Conservation (phyloP, 2,797 vertebrate species). For the Megalops cyprinoides region DNA sequence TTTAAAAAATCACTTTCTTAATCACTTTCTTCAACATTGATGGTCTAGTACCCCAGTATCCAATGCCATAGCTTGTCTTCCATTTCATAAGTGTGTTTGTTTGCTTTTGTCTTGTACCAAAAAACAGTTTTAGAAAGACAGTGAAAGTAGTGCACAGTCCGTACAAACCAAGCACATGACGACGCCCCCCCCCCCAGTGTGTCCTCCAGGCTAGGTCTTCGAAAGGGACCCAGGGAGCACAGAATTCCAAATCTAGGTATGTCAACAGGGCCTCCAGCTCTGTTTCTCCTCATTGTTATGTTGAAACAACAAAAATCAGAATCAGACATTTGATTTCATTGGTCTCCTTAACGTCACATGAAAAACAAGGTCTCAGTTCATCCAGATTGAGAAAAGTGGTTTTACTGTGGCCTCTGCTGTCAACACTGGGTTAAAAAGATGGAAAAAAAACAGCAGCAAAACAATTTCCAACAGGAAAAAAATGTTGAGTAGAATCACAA, state of each 20-base stretch:
- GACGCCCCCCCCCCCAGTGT: constrained; percentile 40
- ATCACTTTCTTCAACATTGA: constrained; percentile 55
- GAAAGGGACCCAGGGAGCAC: constrained; percentile 59
- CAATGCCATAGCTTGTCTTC: constrained; percentile 57
- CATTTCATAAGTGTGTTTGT: constrained; percentile 43
- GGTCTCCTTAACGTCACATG: constrained; percentile 52
- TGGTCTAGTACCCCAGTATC: constrained; percentile 55
- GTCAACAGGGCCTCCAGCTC: constrained; percentile 30
- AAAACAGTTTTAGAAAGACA: constrained; percentile 54
- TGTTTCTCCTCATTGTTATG: constrained; percentile 29
- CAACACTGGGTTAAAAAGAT: constrained; percentile 45
- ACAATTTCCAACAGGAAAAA: constrained; percentile 53
- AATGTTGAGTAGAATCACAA: constrained; percentile 41
- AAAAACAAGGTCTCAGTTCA: constrained; percentile 42
- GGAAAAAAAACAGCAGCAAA: constrained; percentile 18
- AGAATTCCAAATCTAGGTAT: constrained; percentile 55
- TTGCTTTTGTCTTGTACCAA: constrained; percentile 54
- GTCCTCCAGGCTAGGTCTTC: constrained; percentile 54
- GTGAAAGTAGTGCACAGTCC: constrained; percentile 48
- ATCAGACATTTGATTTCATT: constrained; percentile 16
- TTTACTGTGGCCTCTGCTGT: constrained; percentile 61
- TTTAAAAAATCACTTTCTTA: constrained; percentile 56
- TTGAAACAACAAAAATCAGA: constrained; percentile 10
- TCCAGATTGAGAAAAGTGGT: constrained; percentile 53
- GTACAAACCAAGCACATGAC: constrained; percentile 53